A percentile compares a stretch with the other conserved stretches of the same genome.
phyloP scores from a whole-genome alignment of 64 coral and sea anemone genomes.

The Stichodactyla mertensii region DNA sequence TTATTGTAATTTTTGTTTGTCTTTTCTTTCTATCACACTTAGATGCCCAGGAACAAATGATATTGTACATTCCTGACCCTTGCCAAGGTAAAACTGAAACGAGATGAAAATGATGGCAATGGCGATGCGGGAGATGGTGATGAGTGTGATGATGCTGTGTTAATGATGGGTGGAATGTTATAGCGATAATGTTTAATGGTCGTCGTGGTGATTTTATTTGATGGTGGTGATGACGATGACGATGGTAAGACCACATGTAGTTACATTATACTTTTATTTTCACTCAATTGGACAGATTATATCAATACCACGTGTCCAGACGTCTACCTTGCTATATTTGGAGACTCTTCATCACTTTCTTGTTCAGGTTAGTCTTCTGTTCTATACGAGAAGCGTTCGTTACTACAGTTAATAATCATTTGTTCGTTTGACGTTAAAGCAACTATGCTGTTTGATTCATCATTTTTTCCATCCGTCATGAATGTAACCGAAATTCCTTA shows the following conservation, averaged over 20 bases:
- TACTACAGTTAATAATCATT: no score
- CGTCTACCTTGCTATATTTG: constrained; percentile 45
- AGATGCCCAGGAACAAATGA: constrained; percentile 30
- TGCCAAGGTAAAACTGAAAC: constrained; percentile 28
- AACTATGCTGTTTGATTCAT: no score
- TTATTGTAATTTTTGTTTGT: neutral
- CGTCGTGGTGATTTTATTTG: neutral
- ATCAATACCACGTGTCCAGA: constrained; percentile 29
- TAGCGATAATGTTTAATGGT: no score
- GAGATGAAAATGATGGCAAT: neutral
- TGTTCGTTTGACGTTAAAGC: no score
- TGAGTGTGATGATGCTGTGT: neutral
- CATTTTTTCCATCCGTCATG: no score
- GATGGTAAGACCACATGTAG: neutral
- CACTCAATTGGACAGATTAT: neutral
- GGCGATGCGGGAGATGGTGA: neutral
- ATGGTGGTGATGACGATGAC: neutral
- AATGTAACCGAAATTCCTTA: no score
- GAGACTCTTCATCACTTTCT: constrained; percentile 27
- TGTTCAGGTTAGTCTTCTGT: constrained; percentile 30
- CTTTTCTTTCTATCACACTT: neutral
- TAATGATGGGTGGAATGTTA: neutral
- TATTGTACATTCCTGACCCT: constrained; percentile 31
- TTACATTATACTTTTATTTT: no score
- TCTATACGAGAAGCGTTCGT: neutral